Percentiles rank a stretch among this genome's conserved stretches.
Conservation (phyloP, 2,888 invertebrate species). For the Pheosia gnoma region DNA sequence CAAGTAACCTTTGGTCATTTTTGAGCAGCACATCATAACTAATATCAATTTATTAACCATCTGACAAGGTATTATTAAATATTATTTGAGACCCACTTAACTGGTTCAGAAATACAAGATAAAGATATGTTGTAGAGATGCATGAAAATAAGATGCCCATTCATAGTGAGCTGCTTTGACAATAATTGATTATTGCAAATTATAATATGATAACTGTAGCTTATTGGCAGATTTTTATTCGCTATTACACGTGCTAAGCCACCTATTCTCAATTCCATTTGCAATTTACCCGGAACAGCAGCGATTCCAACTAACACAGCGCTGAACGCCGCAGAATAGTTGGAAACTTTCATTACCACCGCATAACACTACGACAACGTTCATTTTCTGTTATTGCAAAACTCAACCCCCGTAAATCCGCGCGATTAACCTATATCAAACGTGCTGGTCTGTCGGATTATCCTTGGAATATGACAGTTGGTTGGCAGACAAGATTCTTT, state of each 20-base stretch:
- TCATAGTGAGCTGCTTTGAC: no score
- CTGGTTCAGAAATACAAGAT: no score
- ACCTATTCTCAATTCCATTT: background rate
- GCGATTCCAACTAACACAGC: conserved; percentile 2
- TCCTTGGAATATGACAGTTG: conserved; percentile 60
- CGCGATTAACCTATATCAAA: conserved; percentile 66
- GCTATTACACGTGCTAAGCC: background rate
- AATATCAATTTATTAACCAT: no score
- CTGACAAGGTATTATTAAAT: no score
- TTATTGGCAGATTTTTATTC: conserved; percentile 10
- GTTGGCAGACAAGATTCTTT: conserved; percentile 53
- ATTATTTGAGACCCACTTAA: no score
- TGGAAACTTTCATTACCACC: conserved; percentile 53
- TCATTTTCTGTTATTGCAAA: conserved; percentile 64
- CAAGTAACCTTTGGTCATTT: no score
- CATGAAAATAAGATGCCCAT: no score
- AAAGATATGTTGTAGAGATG: no score
- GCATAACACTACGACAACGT: conserved; percentile 50
- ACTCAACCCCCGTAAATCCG: conserved; percentile 61
- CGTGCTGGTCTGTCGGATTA: conserved; percentile 50
- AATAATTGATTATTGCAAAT: no score
- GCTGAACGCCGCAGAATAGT: conserved; percentile 34
- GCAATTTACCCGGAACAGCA: background rate
- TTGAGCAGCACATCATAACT: no score
- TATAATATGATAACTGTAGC: background rate